Evolutionary conservation across 2,113 vertebrate genomes (phyloP), one percentile per base, ranked within the genome.

Genomic region (Lichenostomus cassidix): DNA sequence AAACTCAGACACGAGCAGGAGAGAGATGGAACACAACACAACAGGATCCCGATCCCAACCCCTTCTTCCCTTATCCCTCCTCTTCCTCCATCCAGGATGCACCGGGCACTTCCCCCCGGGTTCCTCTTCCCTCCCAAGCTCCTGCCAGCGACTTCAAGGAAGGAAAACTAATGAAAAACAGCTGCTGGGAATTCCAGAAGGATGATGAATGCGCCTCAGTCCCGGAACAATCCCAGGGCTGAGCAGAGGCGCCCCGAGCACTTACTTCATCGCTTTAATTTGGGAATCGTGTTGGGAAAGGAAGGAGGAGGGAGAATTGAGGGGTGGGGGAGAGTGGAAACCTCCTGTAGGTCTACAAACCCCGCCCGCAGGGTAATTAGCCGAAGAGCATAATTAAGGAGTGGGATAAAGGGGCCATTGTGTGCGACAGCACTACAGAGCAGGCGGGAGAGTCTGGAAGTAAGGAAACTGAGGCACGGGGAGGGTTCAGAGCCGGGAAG

Each of bases 131-230:
- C 82, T 85, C 68, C 67, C 87, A 37, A 3, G 74, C 58, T 88
- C 94, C 91, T 49, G 35, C 70, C 85, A 63, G 79, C 33, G 41
- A 58, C 79, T 80, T 50, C 70, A 91, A 91, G 92, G 82, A 95
- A 95, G 73, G 73, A 89, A 96, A 90, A 68, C 83, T 93, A 92
- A 95, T 96, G 89, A 77, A 92, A 89, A 96, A 92, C 95, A 96
- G 95, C 94, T 90, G 62, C 65, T 78, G 49, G 8, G 83, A 91
- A 93, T 67, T 68, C 82, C 91, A 91, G 64, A 73, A 39, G 77
- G 67, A 94, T 93, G 97, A 84, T 74, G 82, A 80, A 76, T 53
- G 78, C 81, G 52, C 44, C 74, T 70, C 42, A 83, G 67, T 82
- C 94, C 70, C 75, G 78, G 58, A 64, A 76, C 87, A 86, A 94